Evolutionary conservation across 2,888 invertebrate species (phyloP).

Genomic region (Caenorhabditis auriculariae): DNA sequence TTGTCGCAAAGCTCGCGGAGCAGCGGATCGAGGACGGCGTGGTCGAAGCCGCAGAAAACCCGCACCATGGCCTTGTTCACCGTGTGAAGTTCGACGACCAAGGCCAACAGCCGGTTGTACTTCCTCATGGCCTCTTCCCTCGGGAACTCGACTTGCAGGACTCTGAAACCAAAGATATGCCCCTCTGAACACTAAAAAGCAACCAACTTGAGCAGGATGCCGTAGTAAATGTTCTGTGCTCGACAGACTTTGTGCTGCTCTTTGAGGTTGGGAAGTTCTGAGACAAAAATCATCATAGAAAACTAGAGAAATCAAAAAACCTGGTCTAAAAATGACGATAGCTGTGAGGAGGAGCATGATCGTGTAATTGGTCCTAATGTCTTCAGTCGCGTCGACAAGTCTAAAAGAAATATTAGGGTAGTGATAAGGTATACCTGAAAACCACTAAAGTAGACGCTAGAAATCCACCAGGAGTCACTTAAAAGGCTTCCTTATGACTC

Average conservation of each 20-base stretch:
- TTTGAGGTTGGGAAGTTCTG: slow-evolving; percentile 10
- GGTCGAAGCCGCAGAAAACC: slow-evolving; percentile 50
- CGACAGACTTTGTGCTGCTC: slow-evolving; percentile 8
- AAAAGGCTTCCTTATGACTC: no score
- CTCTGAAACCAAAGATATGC: slow-evolving; percentile 20
- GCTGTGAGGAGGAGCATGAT: slow-evolving; percentile 87
- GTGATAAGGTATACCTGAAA: no score
- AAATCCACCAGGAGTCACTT: no score
- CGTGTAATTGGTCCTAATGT: slow-evolving; percentile 82
- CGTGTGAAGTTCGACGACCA: slow-evolving; percentile 41
- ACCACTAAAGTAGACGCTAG: no score
- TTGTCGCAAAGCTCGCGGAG: slow-evolving; percentile 52
- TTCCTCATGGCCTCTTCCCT: slow-evolving; percentile 27
- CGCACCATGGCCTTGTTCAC: slow-evolving; percentile 45
- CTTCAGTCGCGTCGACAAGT: slow-evolving; percentile 47
- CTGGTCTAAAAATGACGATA: slow-evolving; percentile 83
- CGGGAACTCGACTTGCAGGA: slow-evolving; percentile 43
- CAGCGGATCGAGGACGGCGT: slow-evolving; percentile 51
- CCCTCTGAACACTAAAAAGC: background rate
- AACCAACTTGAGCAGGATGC: slow-evolving; percentile 16
- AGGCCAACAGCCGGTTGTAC: slow-evolving; percentile 36
- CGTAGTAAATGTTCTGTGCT: slow-evolving; percentile 17
- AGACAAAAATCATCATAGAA: background rate
- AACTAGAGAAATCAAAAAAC: slow-evolving; percentile 1
- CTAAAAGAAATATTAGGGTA: no score